phyloP scores from a whole-genome alignment of 1,140 invertebrate genomes.

The Drosophila pseudoobscura region DNA sequence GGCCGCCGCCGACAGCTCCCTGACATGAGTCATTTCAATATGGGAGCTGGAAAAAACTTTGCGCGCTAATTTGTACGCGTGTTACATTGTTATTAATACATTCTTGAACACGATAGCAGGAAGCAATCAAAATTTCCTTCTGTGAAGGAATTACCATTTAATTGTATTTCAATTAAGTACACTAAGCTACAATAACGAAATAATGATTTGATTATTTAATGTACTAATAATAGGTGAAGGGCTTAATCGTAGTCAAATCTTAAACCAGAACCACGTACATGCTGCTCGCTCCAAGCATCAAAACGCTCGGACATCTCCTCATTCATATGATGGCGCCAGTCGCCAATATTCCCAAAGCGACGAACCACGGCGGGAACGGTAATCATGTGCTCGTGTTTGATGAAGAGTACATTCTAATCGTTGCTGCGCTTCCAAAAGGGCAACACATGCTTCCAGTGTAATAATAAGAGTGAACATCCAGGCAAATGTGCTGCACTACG shows the following conservation, averaged over 20 bases:
- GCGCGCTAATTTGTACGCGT: too few relatives aligned
- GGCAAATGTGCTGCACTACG: conserved; percentile 9
- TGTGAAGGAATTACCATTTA: too few relatives aligned
- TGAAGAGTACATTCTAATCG: conserved; percentile 83
- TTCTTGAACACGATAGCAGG: too few relatives aligned
- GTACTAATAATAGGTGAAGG: not conserved
- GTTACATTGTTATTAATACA: too few relatives aligned
- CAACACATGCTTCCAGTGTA: too few relatives aligned
- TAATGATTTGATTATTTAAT: not conserved
- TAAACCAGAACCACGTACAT: conserved; percentile 87
- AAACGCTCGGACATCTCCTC: conserved; percentile 88
- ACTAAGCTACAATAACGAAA: not conserved
- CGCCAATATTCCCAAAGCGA: conserved; percentile 91
- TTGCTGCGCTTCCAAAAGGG: too few relatives aligned
- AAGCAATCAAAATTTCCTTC: too few relatives aligned
- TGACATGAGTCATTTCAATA: not conserved
- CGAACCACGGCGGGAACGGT: conserved; percentile 86
- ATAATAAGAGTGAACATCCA: conserved; percentile 40
- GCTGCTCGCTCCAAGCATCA: conserved; percentile 89
- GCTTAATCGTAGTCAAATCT: conserved; percentile 85
- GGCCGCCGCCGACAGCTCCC: not conserved
- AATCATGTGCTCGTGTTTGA: conserved; percentile 95
- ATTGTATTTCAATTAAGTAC: too few relatives aligned
- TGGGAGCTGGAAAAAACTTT: not conserved
- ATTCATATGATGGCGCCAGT: conserved; percentile 93